These are phyloP conservation scores for Habrosyne pyritoides DNA, from an alignment of 2,888 invertebrate species.

Conservation along the genomic window DNA sequence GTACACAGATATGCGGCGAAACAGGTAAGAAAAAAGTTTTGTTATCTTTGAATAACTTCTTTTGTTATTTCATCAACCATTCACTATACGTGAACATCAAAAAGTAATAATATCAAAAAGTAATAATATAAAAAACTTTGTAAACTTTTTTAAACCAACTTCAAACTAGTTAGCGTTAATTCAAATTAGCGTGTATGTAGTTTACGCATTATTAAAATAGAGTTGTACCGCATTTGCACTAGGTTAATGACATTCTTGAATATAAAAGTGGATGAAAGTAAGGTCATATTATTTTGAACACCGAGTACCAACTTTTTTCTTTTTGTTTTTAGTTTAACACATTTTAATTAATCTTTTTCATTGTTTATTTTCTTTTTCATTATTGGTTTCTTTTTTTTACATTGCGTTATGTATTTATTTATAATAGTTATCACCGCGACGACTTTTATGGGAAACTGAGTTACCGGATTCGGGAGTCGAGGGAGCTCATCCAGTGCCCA, in stretches of 20 bases:
- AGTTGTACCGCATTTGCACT: constrained; percentile 31
- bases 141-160: constrained; percentile 59
- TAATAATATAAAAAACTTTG: constrained; percentile 61
- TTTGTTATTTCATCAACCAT: constrained; percentile 43
- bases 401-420: constrained; percentile 53
- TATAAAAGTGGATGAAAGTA: constrained; percentile 34
- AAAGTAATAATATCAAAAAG: constrained; percentile 49
- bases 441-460: constrained; percentile 70
- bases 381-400: constrained; percentile 35
- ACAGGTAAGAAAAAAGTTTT: constrained; percentile 70
- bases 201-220: constrained; percentile 33
- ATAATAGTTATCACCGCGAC: constrained; percentile 69
- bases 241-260: constrained; percentile 51
- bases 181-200: constrained; percentile 29
- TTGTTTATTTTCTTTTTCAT: constrained; percentile 24
- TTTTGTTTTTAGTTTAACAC: background rate
- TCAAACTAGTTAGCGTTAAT: constrained; percentile 54
- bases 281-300: constrained; percentile 32
- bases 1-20: constrained; percentile 67
- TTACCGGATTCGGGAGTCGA: constrained; percentile 86
- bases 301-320: constrained; percentile 9
- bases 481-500: constrained; percentile 91
- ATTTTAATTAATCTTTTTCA: constrained; percentile 17
- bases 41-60: constrained; percentile 48
- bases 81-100: constrained; percentile 46